These are phyloP conservation scores for Triplophysa siluroides DNA, from an alignment of 2,113 vertebrate genomes.

Conservation along the genomic window DNA sequence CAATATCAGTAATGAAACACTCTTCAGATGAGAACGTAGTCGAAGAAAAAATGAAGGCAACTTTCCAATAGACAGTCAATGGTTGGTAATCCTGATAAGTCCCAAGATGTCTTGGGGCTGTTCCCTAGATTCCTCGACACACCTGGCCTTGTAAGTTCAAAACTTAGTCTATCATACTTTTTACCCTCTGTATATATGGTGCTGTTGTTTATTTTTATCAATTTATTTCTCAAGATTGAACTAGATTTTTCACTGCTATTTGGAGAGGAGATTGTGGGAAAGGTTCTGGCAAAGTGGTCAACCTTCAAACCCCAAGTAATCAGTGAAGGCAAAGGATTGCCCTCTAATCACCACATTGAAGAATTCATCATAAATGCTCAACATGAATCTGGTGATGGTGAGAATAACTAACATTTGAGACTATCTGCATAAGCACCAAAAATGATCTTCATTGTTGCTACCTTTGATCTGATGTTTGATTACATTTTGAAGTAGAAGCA, in stretches of 20 bases:
- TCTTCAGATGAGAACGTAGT: neutral
- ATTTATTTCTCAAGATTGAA: neutral
- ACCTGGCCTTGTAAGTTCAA: neutral
- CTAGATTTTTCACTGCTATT: constrained; percentile 55
- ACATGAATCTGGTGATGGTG: neutral
- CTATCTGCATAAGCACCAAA: no score
- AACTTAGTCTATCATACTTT: neutral
- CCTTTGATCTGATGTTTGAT: no score
- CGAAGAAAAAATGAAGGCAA: constrained; percentile 11
- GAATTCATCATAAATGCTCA: neutral
- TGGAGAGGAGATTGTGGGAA: constrained; percentile 60
- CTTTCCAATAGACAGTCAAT: neutral
- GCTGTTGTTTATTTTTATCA: neutral
- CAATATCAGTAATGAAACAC: constrained; percentile 5
- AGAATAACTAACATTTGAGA: neutral
- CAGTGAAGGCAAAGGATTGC: neutral
- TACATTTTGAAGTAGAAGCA: no score
- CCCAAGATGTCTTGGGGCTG: neutral
- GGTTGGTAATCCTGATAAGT: neutral
- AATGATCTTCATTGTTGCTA: no score
- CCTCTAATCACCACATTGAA: neutral
- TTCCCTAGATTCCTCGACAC: no score
- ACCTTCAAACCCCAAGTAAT: neutral
- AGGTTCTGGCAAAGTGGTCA: neutral
- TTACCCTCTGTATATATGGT: neutral